Evolutionary conservation across 2,888 invertebrate species (phyloP), one percentile per base, ranked within the genome.

Genomic region (Branchipolynoe longqiensis): DNA sequence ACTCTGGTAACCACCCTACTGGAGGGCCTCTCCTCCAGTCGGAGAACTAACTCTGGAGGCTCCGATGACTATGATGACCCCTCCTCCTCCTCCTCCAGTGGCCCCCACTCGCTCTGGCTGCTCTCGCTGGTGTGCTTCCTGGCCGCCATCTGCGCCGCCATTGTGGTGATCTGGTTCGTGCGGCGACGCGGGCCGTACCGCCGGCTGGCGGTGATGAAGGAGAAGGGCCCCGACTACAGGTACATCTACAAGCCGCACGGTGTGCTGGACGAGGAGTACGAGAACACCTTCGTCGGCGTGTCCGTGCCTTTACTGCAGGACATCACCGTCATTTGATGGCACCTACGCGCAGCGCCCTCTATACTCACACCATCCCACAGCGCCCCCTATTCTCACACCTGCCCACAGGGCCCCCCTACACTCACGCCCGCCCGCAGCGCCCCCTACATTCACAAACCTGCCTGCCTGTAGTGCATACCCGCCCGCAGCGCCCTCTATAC

Each of bases 241-340:
- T 88, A 87, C 86, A 83, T 87, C 41, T 88, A 88, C 69, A 81
- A 82, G 36, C 88, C 87, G 28, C 59, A 82, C 18, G 87, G 85
- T 33, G 33, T 74, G n/a, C 54, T 86, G 69, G 86, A 86, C 81
- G 88, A 88, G 22, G 88, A 88, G 69, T 88, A 87, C 40, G 87
- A 87, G 54, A 86, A 88, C 78, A 88, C 87, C 0, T 88, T 87
- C 64, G 88, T 88, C 0, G 88, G 88, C 14, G 87, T 88, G 4
- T 87, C 86, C 25, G 87, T 88, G 41, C 88, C 87, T 6, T 59
- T 87, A 8, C 62, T 88, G 28, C 88, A 88, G 59, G 88, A 88
- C 33, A 87, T 86, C 33, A 87, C 88, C 25, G 62, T 84, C 31
- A 38, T 85, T 8, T 84, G 74, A 85, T 78, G n/a, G 6, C 82